Base-by-base conservation (phyloP, 2,113 vertebrate genomes). In the Chitala chitala region DNA sequence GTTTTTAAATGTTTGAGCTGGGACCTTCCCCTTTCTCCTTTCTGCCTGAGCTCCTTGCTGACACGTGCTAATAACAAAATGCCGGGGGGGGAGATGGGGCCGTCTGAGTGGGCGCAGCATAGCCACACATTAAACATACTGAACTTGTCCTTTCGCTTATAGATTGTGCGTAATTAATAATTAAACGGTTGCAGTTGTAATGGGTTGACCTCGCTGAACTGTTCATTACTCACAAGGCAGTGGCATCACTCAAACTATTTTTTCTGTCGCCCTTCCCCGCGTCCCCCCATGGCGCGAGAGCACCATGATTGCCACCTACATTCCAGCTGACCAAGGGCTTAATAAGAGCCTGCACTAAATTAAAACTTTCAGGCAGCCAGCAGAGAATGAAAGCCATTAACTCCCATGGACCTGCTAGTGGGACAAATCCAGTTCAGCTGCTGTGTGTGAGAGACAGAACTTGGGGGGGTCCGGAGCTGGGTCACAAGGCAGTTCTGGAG, bases 81-180 rank as follows among this genome's bases (percentile, higher is more conserved):
- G 78, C 71, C 74, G 79, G 55, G 44, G 85, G 85, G 87, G 86
- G 83, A n/a, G n/a, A n/a, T n/a, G n/a, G n/a, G n/a, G n/a, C n/a
- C n/a, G n/a, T n/a, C n/a, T n/a, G 88, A 87, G 89, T 86, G 80
- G 87, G 75, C 86, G 86, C 65, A 78, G 89, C 86, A 83, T 87
- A 90, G 86, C 88, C 87, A 82, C 87, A 81, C 89, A 94, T 94
- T 95, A 95, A 94, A 92, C 92, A 93, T 93, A 94, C 91, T 87
- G 87, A 92, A 92, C 92, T 91, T 94, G 93, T 95, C 95, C 94
- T 94, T 94, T 94, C 90, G 89, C 91, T 85, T 92, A 88, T 93
- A 89, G 94, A 95, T 94, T 90, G 93, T 85, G 89, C 89, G 89
- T 96, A 96, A 97, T 97, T 97, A 98, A 98, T 98, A 98, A 96